Conservation (phyloP, 2,888 invertebrate species). For the Meghimatium bilineatum region DNA sequence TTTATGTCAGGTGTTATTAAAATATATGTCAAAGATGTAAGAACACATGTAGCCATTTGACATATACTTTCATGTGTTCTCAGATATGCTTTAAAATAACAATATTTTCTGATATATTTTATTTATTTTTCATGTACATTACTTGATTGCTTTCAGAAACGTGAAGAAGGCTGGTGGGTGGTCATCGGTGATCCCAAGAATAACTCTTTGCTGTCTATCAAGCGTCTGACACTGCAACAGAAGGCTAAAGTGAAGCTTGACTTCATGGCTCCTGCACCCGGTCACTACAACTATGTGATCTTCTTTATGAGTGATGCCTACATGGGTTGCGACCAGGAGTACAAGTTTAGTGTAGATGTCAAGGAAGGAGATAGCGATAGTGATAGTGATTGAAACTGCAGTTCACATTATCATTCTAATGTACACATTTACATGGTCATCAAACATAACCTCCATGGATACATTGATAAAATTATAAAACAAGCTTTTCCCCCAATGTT, state of each 20-base stretch:
- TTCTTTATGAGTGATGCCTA: conserved; percentile 99
- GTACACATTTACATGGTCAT: neutral
- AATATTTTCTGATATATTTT: too few species aligned
- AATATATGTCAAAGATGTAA: too few species aligned
- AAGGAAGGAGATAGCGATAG: conserved; percentile 70
- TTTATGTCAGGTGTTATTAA: too few species aligned
- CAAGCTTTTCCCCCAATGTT: neutral
- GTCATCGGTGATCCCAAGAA: conserved; percentile 97
- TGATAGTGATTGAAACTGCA: conserved; percentile 54
- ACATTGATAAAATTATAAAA: neutral
- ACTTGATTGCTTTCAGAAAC: conserved; percentile 75
- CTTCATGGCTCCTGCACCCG: conserved; percentile 92
- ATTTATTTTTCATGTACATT: neutral
- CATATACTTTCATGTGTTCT: too few species aligned
- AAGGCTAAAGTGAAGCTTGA: conserved; percentile 91
- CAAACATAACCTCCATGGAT: neutral
- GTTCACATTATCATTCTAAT: neutral
- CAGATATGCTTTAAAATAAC: too few species aligned
- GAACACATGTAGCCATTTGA: too few species aligned
- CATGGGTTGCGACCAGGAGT: conserved; percentile 99
- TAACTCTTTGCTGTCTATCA: conserved; percentile 96
- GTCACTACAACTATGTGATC: conserved; percentile 92
- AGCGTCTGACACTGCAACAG: conserved; percentile 94
- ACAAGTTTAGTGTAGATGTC: conserved; percentile 84
- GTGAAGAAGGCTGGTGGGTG: conserved; percentile 90